Evolutionary conservation across 1,140 invertebrate genomes (phyloP), one percentile per base, ranked within the genome.

Genomic region (Platyscapa corneri): DNA sequence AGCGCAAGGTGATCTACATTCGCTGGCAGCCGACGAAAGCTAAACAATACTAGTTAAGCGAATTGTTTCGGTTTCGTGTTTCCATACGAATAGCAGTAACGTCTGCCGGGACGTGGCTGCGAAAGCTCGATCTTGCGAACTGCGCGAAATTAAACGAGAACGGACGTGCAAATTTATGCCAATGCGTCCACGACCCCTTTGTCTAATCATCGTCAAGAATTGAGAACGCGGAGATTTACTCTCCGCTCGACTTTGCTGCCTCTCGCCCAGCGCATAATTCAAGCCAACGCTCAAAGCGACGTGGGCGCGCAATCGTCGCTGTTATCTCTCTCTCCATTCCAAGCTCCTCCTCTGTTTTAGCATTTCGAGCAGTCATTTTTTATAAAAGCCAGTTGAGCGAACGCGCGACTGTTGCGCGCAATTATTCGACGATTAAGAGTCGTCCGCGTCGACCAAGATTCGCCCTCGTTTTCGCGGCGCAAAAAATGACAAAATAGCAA

Each of bases 81-180:
- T 10, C 16, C 8, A 53, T 18, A 60, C 10, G 6, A 60, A 60
- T 27, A 27, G 56, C 27, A 27, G 10, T 3, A 14, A 18, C 18
- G 49, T 53, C 49, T 10, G 49, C 6, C 32, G 37, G 37, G 27
- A 27, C 39, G 37, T 16, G 39, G 3, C 20, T 77, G 30, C 14
- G 53, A 77, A 77, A 82, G 23, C 7, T 56, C 3, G 16, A 72
- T 56, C 37, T n/a, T 23, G 34, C 39, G 8, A 39, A 72, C 70
- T 72, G 72, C 46, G 37, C 72, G 74, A 79, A 83, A 75, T 80
- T 81, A 84, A 86, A 83, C 74, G 82, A 87, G 84, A 87, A 87
- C 84, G 86, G 86, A 87, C 86, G 87, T 74, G 67, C 76, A 82
- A 86, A 88, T 86, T 87, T 87, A 83, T 87, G 86, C 84, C 86